Percentiles rank a stretch among this genome's conserved stretches.
phyloP scores from a whole-genome alignment of 2,888 invertebrate genomes.

The Trachelus iudaicus region DNA sequence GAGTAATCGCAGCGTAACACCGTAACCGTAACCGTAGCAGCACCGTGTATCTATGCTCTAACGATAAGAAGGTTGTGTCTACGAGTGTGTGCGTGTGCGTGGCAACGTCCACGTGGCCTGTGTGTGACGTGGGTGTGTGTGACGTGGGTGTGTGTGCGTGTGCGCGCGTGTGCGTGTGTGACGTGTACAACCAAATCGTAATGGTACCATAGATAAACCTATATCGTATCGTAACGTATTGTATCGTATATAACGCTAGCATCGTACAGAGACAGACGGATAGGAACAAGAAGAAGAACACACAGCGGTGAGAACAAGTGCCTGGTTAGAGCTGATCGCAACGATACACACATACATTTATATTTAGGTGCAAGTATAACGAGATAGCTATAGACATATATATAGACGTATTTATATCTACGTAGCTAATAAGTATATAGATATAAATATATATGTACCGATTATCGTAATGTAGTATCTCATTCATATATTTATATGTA shows the following conservation, averaged over 20 bases:
- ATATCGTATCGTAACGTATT: background rate
- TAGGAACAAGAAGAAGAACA: background rate
- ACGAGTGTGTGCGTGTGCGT: background rate
- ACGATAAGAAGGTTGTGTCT: background rate
- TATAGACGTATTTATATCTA: background rate
- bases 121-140: background rate
- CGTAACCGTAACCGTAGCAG: background rate
- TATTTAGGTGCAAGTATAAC: background rate
- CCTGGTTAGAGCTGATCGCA: background rate
- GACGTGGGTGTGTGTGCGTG: background rate
- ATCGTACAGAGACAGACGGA: background rate
- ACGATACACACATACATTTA: background rate
- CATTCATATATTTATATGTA: slow-evolving; percentile 9
- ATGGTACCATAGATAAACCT: background rate
- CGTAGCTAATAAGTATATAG: slow-evolving; percentile 3
- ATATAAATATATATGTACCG: slow-evolving; percentile 13
- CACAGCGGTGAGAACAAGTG: background rate
- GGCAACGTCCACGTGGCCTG: background rate
- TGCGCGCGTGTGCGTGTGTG: background rate
- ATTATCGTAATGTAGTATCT: background rate
- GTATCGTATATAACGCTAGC: background rate
- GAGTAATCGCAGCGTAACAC: background rate
- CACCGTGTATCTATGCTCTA: background rate
- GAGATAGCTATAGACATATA: background rate
- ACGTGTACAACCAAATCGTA: background rate